Evolutionary conservation across 2,888 invertebrate species (phyloP).

Genomic region (Andricus curvator): DNA sequence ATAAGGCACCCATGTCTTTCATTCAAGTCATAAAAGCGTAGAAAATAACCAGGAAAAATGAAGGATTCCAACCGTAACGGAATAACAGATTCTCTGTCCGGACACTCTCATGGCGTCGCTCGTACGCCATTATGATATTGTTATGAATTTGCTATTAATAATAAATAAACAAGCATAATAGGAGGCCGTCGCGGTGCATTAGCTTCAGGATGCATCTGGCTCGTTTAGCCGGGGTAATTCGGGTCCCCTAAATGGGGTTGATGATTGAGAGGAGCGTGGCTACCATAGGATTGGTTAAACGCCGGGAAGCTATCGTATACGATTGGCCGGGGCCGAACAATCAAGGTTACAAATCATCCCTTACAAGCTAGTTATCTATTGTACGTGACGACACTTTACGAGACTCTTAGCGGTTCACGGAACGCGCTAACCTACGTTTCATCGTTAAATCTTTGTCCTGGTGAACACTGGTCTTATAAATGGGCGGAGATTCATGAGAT

Average conservation of each 20-base stretch:
- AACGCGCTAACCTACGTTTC: conserved; percentile 30
- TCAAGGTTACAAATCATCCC: conserved; percentile 69
- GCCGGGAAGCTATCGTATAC: conserved; percentile 35
- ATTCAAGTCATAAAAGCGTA: conserved; percentile 63
- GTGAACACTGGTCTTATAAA: conserved; percentile 13
- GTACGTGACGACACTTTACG: conserved; percentile 40
- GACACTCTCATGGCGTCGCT: conserved; percentile 44
- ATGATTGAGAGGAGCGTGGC: conserved; percentile 34
- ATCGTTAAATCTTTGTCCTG: conserved; percentile 31
- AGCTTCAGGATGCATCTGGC: conserved; percentile 74
- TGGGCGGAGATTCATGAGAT: conserved; percentile 15
- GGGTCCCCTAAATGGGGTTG: conserved; percentile 31
- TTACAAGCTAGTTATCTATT: conserved; percentile 45
- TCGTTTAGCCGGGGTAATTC: conserved; percentile 52
- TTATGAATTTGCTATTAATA: conserved; percentile 78
- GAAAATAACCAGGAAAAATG: conserved; percentile 67
- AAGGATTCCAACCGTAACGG: conserved; percentile 68
- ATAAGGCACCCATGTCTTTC: conserved; percentile 29
- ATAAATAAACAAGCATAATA: conserved; percentile 77
- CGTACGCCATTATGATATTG: conserved; percentile 73
- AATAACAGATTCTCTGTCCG: conserved; percentile 61
- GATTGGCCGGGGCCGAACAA: conserved; percentile 59
- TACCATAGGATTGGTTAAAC: conserved; percentile 47
- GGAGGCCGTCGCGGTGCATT: conserved; percentile 74
- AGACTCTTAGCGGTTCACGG: conserved; percentile 39